Conservation (phyloP, 2,113 vertebrate species). For the Acinonyx jubatus region DNA sequence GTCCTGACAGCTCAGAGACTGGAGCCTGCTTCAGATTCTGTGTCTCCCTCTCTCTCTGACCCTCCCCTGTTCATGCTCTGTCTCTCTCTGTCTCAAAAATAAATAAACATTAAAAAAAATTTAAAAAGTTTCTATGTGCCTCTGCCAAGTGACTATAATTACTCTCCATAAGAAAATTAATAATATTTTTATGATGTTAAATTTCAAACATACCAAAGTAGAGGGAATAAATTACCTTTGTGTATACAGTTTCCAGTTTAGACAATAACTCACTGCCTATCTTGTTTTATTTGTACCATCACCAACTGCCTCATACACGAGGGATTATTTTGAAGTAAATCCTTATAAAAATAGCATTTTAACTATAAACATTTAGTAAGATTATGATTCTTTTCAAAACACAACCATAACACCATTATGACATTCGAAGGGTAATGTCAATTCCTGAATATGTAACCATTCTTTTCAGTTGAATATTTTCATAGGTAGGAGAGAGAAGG, state of each 20-base stretch:
- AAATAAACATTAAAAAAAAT: not conserved
- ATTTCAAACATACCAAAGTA: conserved; percentile 19
- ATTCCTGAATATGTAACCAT: not conserved
- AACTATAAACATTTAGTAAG: conserved; percentile 15
- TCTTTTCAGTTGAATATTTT: conserved; percentile 43
- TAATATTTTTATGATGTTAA: not conserved
- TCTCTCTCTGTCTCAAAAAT: too few relatives aligned
- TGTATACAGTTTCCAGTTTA: not conserved
- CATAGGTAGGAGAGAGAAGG: not conserved
- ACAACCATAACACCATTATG: not conserved
- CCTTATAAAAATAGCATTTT: not conserved
- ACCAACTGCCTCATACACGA: not conserved
- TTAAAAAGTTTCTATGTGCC: conserved; percentile 6
- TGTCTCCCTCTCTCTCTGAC: too few relatives aligned
- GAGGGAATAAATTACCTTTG: not conserved
- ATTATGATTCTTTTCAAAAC: not conserved
- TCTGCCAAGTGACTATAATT: conserved; percentile 2
- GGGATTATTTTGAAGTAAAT: not conserved
- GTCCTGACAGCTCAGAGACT: too few relatives aligned
- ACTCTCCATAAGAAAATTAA: not conserved
- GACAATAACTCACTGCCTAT: not conserved
- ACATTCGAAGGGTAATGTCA: not conserved
- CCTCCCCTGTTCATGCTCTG: too few relatives aligned
- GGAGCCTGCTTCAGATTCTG: too few relatives aligned
- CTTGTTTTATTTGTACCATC: not conserved